Percentiles rank a stretch among this genome's conserved stretches.
Conservation (phyloP, 2,797 vertebrate species). For the Sphenopsis melanotis region DNA sequence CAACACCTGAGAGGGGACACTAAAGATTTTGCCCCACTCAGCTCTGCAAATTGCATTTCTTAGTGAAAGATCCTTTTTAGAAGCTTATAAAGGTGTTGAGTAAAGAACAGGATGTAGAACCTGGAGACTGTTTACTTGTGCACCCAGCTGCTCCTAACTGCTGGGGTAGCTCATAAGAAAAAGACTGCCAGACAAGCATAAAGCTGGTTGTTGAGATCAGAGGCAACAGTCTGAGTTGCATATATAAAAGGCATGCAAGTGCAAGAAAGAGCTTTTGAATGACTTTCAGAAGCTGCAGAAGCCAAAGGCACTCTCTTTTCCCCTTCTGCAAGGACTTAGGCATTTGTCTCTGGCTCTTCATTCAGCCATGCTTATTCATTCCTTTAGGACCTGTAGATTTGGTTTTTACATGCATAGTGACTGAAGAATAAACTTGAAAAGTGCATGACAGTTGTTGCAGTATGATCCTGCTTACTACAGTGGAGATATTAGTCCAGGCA, state of each 20-base stretch:
- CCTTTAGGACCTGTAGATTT: background rate
- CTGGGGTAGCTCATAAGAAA: conserved; percentile 8
- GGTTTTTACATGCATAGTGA: background rate
- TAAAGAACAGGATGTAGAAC: background rate
- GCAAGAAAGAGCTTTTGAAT: background rate
- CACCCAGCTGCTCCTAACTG: background rate
- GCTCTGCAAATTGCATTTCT: background rate
- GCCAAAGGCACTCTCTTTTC: background rate
- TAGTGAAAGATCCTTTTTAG: background rate
- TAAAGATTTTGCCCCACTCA: background rate
- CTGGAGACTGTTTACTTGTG: conserved; percentile 25
- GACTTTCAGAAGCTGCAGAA: background rate
- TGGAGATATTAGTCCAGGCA: background rate
- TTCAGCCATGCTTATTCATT: background rate
- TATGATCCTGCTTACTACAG: background rate
- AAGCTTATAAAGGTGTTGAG: background rate
- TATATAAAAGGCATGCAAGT: background rate
- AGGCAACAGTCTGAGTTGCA: background rate
- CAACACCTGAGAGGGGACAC: background rate
- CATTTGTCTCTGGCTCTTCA: background rate
- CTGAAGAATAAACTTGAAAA: conserved; percentile 7
- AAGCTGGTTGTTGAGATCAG: conserved; percentile 26
- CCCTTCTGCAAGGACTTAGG: background rate
- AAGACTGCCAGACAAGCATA: conserved; percentile 5
- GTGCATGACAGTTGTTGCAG: background rate